Evolutionary conservation across 1,140 invertebrate species (phyloP).

Genomic region (Tetranychus cinnabarinus): DNA sequence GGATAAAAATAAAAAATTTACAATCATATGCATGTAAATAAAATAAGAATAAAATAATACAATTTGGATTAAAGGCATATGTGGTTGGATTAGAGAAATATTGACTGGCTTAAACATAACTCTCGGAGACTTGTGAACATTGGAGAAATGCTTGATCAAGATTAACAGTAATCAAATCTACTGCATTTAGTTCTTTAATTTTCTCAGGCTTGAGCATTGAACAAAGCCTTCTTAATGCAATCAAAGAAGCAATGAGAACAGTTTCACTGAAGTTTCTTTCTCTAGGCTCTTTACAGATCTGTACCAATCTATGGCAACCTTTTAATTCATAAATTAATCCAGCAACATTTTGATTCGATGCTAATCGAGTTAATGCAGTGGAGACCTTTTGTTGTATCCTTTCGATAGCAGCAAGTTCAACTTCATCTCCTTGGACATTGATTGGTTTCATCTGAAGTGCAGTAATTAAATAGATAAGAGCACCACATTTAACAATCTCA

Average conservation of each 20-base stretch:
- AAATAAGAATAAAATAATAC: too few species aligned
- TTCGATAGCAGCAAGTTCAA: conserved; percentile 31
- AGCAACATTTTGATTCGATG: conserved; percentile 31
- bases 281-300: conserved; percentile 38
- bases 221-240: conserved; percentile 39
- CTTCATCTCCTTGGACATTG: neutral
- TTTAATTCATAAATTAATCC: conserved; percentile 4
- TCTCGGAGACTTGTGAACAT: conserved; percentile 40
- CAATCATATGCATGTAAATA: too few species aligned
- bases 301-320: conserved; percentile 39
- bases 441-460: conserved; percentile 33
- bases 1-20: too few species aligned
- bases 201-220: conserved; percentile 24
- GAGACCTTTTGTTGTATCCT: conserved; percentile 57
- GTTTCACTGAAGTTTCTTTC: conserved; percentile 45
- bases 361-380: conserved; percentile 55
- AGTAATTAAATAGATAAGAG: conserved; percentile 42
- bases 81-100: too few species aligned
- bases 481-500: conserved; percentile 32
- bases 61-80: too few species aligned
- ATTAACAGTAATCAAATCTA: conserved; percentile 36
- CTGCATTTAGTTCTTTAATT: conserved; percentile 27
- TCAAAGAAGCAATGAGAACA: conserved; percentile 43
- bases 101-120: conserved; percentile 25
- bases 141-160: conserved; percentile 41